Conservation (phyloP, 2,888 invertebrate genomes). For the Netelia inedita region DNA sequence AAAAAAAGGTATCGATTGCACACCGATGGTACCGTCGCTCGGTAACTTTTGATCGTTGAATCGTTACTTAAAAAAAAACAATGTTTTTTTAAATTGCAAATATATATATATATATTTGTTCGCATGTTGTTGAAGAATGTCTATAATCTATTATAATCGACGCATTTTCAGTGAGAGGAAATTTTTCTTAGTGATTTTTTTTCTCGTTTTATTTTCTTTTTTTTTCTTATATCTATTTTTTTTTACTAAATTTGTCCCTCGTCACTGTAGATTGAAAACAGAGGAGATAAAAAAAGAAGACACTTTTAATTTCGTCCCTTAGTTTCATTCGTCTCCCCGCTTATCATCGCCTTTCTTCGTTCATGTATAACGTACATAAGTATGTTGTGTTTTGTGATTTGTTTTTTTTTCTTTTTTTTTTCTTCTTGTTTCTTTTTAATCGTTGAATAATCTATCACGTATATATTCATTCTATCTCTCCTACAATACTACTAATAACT, state of each 20-base stretch:
- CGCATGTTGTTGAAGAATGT: conserved; percentile 58
- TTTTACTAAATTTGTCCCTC: not conserved
- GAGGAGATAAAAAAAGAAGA: too few species aligned
- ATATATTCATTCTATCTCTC: conserved; percentile 16
- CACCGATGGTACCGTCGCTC: conserved; percentile 1
- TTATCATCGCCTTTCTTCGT: conserved; percentile 35
- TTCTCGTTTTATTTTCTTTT: not conserved
- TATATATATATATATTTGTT: not conserved
- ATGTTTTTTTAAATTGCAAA: conserved; percentile 19
- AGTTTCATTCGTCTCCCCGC: conserved; percentile 1
- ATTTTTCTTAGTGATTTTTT: conserved; percentile 14
- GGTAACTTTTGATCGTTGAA: conserved; percentile 16
- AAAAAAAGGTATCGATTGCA: too few species aligned
- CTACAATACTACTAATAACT: conserved; percentile 41
- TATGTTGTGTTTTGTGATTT: conserved; percentile 9
- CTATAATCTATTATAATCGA: conserved; percentile 46
- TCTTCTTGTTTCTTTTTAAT: conserved; percentile 23
- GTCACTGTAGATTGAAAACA: too few species aligned
- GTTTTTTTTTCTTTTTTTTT: conserved; percentile 5
- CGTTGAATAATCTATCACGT: conserved; percentile 43
- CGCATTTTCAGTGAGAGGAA: not conserved
- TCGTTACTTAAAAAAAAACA: conserved; percentile 6
- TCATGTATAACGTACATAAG: conserved; percentile 22
- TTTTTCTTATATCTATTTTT: conserved; percentile 8
- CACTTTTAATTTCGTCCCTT: not conserved